Evolutionary conservation across 2,113 vertebrate species (phyloP), one percentile per base, ranked within the genome.

Genomic region (Vulpes vulpes): DNA sequence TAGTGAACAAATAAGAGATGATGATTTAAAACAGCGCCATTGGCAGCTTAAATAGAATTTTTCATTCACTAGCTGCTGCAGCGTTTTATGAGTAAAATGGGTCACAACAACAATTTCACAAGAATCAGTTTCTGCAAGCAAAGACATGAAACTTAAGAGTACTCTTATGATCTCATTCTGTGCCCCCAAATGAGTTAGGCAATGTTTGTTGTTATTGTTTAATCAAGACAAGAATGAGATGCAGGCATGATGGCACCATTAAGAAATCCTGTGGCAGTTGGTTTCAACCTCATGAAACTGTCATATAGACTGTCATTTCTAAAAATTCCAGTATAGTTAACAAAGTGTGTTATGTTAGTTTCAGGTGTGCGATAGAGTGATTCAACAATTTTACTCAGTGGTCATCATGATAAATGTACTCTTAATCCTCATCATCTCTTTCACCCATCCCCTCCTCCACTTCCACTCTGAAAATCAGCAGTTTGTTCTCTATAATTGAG

Each of bases 21-120:
- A 89, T 15, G 57, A 10, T 74, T 96, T 62, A 51, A 95, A 92
- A 71, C 38, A 67, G 16, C 30, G 0, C 20, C 16, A 79, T 5
- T 82, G 74, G n/a, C 15, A 92, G 5, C 5, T 84, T 80, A n/a
- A 35, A 80, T 9, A 65, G 19, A 79, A 73, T 93, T 97, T 91
- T 80, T 15, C 49, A 51, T 80, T 85, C 12, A 51, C 4, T 38
- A 89, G 1, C 17, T 85, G 35, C 20, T 65, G 64, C 15, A 27
- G 10, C 86, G 38, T 89, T 38, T 0, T 55, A 79, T 83, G 10
- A 30, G 2, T 92, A 88, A 95, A 92, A 80, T 79, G 25, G 2
- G 32, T 89, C 76, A 86, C 23, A 92, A 2, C 0, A 81, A 79
- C 2, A 27, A 9, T 32, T 91, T 89, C 60, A 17, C 1, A 80